A percentile compares a stretch with the other conserved stretches of the same genome.
Evolutionary conservation across 2,888 invertebrate genomes (phyloP).

Genomic region (Agonum fuliginosum): DNA sequence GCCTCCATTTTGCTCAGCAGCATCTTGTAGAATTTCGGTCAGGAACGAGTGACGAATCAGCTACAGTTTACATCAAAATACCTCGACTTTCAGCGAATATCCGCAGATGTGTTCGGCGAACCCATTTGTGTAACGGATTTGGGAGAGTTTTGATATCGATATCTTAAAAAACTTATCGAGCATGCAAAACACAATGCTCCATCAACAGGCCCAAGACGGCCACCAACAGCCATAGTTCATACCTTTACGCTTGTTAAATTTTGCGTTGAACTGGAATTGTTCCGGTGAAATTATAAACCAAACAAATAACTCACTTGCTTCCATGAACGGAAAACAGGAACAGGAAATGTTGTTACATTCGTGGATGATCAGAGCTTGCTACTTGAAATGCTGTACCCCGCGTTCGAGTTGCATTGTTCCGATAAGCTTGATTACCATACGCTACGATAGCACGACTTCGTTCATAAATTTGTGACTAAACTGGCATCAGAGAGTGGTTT

Average conservation of each 20-base stretch:
- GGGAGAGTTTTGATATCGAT: background rate
- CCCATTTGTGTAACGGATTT: conserved; percentile 14
- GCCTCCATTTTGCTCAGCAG: background rate
- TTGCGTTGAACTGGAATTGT: conserved; percentile 14
- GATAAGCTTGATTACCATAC: background rate
- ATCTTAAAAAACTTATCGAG: conserved; percentile 39
- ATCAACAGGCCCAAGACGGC: background rate
- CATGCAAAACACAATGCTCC: conserved; percentile 30
- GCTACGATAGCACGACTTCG: conserved; percentile 36
- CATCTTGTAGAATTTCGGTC: background rate
- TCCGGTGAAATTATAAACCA: conserved; percentile 5
- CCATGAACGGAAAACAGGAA: conserved; percentile 50
- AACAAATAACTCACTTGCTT: conserved; percentile 46
- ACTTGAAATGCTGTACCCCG: conserved; percentile 7
- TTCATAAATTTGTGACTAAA: conserved; percentile 3
- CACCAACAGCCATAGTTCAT: background rate
- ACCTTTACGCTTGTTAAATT: conserved; percentile 36
- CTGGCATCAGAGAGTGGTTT: background rate
- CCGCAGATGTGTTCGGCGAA: background rate
- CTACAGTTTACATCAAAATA: conserved; percentile 26
- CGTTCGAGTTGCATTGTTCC: background rate
- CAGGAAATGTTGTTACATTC: conserved; percentile 49
- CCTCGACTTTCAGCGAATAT: conserved; percentile 18
- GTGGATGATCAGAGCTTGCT: conserved; percentile 48
- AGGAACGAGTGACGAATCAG: conserved; percentile 7